Base-by-base conservation (phyloP, 2,888 invertebrate species). In the Aricia artaxerxes region DNA sequence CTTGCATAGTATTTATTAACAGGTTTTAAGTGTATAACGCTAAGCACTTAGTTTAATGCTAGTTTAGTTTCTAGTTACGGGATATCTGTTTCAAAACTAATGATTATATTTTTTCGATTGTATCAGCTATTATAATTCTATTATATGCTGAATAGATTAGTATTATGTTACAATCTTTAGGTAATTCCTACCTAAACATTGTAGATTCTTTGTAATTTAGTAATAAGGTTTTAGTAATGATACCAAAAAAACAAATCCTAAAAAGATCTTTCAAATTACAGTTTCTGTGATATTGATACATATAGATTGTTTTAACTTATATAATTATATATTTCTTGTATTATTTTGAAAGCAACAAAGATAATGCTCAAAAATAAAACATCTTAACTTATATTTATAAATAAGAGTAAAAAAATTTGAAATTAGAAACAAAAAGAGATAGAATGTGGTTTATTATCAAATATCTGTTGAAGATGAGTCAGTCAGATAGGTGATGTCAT, bases 391-490 rank as follows among this genome's bases (percentile, higher is more conserved):
- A n/a, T 61, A 7, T 2, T 7, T 0, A 64, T 9, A 31, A 7
- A 1, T 6, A 11, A 64, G 9, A 9, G 11, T 31, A 35, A 69
- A 1, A 9, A 4, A 64, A 9, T 31, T 31, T 31, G 11, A 64
- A 31, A 11, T 64, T 64, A 31, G 64, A 64, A 64, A 64, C 11
- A 6, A 31, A 31, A 11, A 64, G 64, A 61, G 7, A 57, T n/a
- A 6, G 31, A 69, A 69, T 69, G 35, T 69, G 35, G 35, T 69
- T 4, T 64, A 64, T 64, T 64, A 64, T 64, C 69, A 69, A 69
- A 69, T 69, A 69, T 64, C 64, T 64, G 64, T 64, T 31, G 13
- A 38, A 38, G 69, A 69, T 69, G 69, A 69, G 69, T 69, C 69
- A 69, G 69, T 40, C 31, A 38, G 3, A 31, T 60, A 4, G 60